Percentiles rank a stretch among this genome's conserved stretches.
Conservation (phyloP, 2,797 vertebrate genomes). For the Menidia menidia region DNA sequence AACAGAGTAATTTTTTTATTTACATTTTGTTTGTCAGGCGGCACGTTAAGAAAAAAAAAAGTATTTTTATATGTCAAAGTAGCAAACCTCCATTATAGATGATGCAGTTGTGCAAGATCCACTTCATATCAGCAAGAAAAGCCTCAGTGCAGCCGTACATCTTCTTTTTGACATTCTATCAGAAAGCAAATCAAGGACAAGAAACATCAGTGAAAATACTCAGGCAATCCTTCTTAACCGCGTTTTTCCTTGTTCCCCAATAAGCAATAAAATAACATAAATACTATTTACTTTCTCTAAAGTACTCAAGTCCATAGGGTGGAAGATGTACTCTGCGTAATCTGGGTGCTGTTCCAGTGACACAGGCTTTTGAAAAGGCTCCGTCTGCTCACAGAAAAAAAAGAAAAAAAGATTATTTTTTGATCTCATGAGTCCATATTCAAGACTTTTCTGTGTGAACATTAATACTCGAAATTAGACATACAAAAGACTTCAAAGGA, state of each 20-base stretch:
- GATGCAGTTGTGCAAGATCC: conserved; percentile 99
- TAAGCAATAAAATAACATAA: neutral
- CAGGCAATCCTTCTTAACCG: no score
- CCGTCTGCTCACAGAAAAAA: conserved; percentile 84
- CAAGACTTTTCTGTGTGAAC: conserved; percentile 7
- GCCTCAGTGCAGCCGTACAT: conserved; percentile 99
- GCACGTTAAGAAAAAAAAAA: neutral
- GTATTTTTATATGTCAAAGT: neutral
- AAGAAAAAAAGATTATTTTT: conserved; percentile 2
- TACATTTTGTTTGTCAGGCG: neutral
- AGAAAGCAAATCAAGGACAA: conserved; percentile 38
- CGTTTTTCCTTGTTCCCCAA: no score
- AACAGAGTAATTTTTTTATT: conserved; percentile 47
- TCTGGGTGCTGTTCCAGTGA: conserved; percentile 97
- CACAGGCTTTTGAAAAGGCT: conserved; percentile 98
- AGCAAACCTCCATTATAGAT: conserved; percentile 97
- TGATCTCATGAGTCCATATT: neutral
- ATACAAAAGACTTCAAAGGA: neutral
- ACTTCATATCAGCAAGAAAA: conserved; percentile 97
- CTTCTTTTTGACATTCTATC: conserved; percentile 98
- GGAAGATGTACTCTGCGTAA: conserved; percentile 99
- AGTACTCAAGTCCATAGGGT: conserved; percentile 97
- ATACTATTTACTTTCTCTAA: conserved; percentile 91
- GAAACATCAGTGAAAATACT: conserved; percentile 1
- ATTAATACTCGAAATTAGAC: neutral